Evolutionary conservation across 2,113 vertebrate species (phyloP).

Genomic region (Oryzias celebensis): DNA sequence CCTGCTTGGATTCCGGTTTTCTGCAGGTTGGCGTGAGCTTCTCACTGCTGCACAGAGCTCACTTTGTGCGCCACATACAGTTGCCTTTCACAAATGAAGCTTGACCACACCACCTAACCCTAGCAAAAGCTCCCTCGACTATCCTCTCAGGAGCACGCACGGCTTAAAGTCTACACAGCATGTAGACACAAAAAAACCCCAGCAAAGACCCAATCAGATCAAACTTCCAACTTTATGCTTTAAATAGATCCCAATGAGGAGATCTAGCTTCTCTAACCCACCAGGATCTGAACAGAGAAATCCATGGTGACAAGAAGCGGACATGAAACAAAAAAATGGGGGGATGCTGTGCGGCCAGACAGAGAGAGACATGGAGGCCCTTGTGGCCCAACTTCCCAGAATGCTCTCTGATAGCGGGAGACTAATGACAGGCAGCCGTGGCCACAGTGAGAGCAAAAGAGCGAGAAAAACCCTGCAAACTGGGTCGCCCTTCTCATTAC

Average conservation of each 20-base stretch:
- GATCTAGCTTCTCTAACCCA: constrained; percentile 36
- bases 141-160: constrained; percentile 11
- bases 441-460: constrained; percentile 65
- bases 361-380: constrained; percentile 58
- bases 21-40: constrained; percentile 51
- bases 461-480: constrained; percentile 50
- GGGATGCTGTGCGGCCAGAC: constrained; percentile 49
- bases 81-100: constrained; percentile 55
- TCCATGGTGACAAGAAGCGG: not conserved
- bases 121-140: constrained; percentile 23
- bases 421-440: constrained; percentile 73
- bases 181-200: constrained; percentile 31
- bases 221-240: constrained; percentile 35
- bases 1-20: constrained; percentile 14
- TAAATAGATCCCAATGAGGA: constrained; percentile 46
- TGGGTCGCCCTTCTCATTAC: constrained; percentile 69
- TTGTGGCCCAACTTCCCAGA: constrained; percentile 69
- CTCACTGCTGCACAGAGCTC: constrained; percentile 61
- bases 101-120: constrained; percentile 30
- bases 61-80: constrained; percentile 72
- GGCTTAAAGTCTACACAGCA: constrained; percentile 27
- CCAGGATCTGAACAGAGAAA: constrained; percentile 10
- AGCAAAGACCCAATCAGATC: constrained; percentile 59
- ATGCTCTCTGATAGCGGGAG: constrained; percentile 71
- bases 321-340: constrained; percentile 43